Base-by-base conservation (phyloP, 2,888 invertebrate species). In the Sepioteuthis lessoniana region DNA sequence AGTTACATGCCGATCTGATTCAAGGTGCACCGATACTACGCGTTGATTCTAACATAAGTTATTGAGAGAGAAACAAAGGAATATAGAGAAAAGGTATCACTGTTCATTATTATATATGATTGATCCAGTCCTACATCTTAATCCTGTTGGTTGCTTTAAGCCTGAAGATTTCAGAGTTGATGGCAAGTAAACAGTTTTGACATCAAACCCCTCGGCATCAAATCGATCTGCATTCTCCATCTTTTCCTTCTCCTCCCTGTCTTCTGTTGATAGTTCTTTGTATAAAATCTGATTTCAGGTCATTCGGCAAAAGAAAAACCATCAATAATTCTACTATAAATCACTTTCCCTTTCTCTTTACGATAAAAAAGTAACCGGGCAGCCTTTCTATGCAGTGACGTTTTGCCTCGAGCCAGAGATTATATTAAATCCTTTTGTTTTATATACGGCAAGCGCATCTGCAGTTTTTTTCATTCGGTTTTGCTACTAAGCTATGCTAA, bases 111-210 rank as follows among this genome's bases (percentile, higher is more conserved):
- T 55, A 55, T 21, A 21, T 55, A n/a, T 35, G 42, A 76, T 76
- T 76, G 76, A 76, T 76, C 35, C 76, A 76, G 76, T 35, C n/a
- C 19, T 76, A 16, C 76, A 13, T n/a, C 76, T 76, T 10, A 76
- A n/a, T 35, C 76, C 35, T n/a, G n/a, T 16, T 76, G 76, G 76
- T 19, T 76, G n/a, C n/a, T 76, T 76, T 76, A n/a, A 76, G n/a
- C n/a, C n/a, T 76, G 76, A 76, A 76, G 16, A 76, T 76, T 76
- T 76, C n/a, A 76, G n/a, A 76, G 76, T 76, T 76, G 76, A 76
- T 76, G n/a, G 76, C n/a, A 76, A 76, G 76, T 76, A 76, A 76
- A 76, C 76, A 76, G n/a, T 76, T 76, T 76, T 76, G 76, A 76
- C 76, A 76, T 76, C 76, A 76, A 76, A n/a, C 76, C n/a, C n/a